phyloP scores from a whole-genome alignment of 2,888 invertebrate genomes.

The Acrobeloides nanus region DNA sequence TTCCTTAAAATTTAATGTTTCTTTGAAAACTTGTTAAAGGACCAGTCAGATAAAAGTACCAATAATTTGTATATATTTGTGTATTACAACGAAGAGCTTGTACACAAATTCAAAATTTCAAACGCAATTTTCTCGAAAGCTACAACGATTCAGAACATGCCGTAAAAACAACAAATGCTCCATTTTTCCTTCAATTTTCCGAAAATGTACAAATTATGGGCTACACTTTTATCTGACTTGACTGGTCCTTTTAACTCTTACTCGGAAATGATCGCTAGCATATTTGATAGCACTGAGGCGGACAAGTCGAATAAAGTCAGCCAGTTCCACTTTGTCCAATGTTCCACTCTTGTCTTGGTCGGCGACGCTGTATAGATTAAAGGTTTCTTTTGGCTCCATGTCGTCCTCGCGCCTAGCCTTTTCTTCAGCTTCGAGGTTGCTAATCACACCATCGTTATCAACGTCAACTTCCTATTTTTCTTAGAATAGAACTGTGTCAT shows the following conservation, averaged over 20 bases:
- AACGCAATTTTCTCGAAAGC: no score
- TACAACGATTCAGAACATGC: no score
- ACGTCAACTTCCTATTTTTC: constrained; percentile 23
- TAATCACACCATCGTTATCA: constrained; percentile 37
- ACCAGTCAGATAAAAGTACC: no score
- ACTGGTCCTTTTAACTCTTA: no score
- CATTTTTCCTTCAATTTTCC: no score
- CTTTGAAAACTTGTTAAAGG: constrained; percentile 5
- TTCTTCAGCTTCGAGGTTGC: constrained; percentile 38
- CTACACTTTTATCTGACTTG: no score
- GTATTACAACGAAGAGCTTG: no score
- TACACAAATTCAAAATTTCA: no score
- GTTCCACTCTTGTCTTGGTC: constrained; percentile 48
- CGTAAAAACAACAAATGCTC: no score
- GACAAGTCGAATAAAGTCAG: constrained; percentile 48
- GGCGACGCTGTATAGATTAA: constrained; percentile 45
- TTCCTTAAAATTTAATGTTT: constrained; percentile 25
- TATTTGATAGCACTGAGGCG: constrained; percentile 49
- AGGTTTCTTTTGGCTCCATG: constrained; percentile 42
- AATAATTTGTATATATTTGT: no score
- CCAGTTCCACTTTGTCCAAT: constrained; percentile 48
- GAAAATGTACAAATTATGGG: no score
- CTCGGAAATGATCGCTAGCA: constrained; percentile 48
- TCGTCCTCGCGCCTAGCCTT: constrained; percentile 46
- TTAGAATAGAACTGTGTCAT: neutral